Base-by-base conservation (phyloP, 2,113 vertebrate genomes). In the Turnix velox region DNA sequence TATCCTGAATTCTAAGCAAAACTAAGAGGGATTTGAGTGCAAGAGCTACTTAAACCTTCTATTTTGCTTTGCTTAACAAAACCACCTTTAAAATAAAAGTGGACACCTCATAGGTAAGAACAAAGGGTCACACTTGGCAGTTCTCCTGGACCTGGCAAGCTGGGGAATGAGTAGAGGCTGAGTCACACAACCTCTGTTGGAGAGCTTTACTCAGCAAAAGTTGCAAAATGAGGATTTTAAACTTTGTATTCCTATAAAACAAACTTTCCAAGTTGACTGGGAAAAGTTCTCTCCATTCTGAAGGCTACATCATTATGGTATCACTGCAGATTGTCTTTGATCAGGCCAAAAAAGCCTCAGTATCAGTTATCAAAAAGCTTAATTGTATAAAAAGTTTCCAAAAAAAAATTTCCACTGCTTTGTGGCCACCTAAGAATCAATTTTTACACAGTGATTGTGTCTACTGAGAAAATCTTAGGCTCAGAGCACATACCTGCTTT, bases 401-500 rank as follows among this genome's bases (percentile, higher is more conserved):
- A n/a, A n/a, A n/a, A n/a, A n/a, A n/a, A 0, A 79, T 82, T 87
- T 39, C 58, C 61, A 25, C 45, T 27, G 45, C 30, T 81, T n/a
- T 54, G 37, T 22, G 35, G 28, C 39, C 10, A 5, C 2, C 4
- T 42, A 42, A 77, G 24, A 28, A 75, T 23, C 22, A 77, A 42
- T 25, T 84, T 63, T 73, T 27, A 19, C 2, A 12, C 48, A 68
- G n/a, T 8, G 46, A 23, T 22, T 18, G 20, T 23, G 52, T 39
- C 45, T 6, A 18, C n/a, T 85, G 62, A 35, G n/a, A 40, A 43
- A 22, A 7, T 30, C 46, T 31, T 8, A 18, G 39, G 55, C 31
- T 88, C 39, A 57, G 67, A 23, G 13, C 46, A 7, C 20, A 39
- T 94, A 99, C 99, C 98, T 99, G 98, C 89, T 98, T 98, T 72